These are phyloP conservation scores for Daktulosphaira vitifoliae DNA, from an alignment of 1,140 invertebrate genomes.

Conservation along the genomic window DNA sequence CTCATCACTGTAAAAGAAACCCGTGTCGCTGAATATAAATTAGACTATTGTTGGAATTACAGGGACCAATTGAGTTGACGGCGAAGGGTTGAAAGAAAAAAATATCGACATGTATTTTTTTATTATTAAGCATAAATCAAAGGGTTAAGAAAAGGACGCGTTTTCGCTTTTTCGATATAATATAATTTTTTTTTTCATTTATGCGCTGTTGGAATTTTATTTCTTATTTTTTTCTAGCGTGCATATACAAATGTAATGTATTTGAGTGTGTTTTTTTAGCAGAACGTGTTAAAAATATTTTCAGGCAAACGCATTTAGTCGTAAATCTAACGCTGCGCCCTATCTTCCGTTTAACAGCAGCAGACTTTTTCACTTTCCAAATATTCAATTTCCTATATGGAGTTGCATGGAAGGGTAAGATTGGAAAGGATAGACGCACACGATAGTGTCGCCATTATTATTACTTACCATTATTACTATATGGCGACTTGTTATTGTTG, in stretches of 20 bases:
- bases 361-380: constrained; percentile 14
- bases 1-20: neutral
- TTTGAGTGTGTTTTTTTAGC: constrained; percentile 5
- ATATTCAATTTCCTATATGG: too few species aligned
- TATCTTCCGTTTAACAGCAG: constrained; percentile 7
- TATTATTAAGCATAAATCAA: constrained; percentile 24
- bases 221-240: neutral
- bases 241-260: neutral
- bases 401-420: too few species aligned
- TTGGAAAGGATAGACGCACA: too few species aligned
- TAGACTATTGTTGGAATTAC: constrained; percentile 29
- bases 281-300: constrained; percentile 8
- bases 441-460: too few species aligned
- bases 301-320: neutral
- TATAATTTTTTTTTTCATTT: neutral
- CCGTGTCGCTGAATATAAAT: constrained; percentile 31
- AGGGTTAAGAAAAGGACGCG: constrained; percentile 17
- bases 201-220: too few species aligned
- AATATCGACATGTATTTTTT: constrained; percentile 23
- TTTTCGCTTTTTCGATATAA: constrained; percentile 10
- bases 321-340: constrained; percentile 20
- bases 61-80: constrained; percentile 4
- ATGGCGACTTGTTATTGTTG: too few species aligned
- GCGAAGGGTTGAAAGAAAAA: constrained; percentile 12
- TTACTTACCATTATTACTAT: too few species aligned